Base-by-base conservation (phyloP, 2,113 vertebrate species). In the Parotia lawesii region DNA sequence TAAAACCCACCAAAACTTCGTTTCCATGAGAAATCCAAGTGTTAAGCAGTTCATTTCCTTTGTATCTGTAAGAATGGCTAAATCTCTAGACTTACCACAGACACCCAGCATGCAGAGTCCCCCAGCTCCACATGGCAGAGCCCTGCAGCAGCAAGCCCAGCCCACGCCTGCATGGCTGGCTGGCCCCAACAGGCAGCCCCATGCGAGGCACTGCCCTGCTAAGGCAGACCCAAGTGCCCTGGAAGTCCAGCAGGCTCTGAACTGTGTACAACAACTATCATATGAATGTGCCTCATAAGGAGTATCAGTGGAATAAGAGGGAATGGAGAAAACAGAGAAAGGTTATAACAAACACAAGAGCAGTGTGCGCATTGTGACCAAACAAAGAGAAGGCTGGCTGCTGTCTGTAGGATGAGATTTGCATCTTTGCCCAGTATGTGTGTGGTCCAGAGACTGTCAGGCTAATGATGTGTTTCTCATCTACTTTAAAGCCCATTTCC, bases 391-490 rank as follows among this genome's bases (percentile, higher is more conserved):
- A 35, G 31, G 58, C 64, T 62, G 66, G 54, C 23, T 75, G 71
- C 58, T 62, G 50, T 19, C 47, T 85, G 62, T 13, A 67, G 51
- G 78, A 93, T 80, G 45, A 94, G 29, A 65, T 77, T 64, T 89
- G 71, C 58, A 37, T 93, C 72, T 91, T 60, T 85, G 74, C 67
- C 58, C 67, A 28, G 47, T 82, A 29, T 79, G 45, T 53, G 44
- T 50, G 66, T 62, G 77, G 71, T 91, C 93, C 81, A 93, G 71
- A 87, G 75, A 69, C 37, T 45, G 51, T 60, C 88, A 94, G 54
- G 62, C 62, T 94, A 96, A 93, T 72, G 86, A 50, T 85, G 64
- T 67, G 87, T 69, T 87, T 91, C 78, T 74, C 85, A 37, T 87
- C 60, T 87, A 23, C 56, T 85, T 80, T 79, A 93, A 95, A 95